A percentile compares a stretch with the other conserved stretches of the same genome.
phyloP scores from a whole-genome alignment of 2,888 invertebrate genomes.

The Malacosoma neustria region DNA sequence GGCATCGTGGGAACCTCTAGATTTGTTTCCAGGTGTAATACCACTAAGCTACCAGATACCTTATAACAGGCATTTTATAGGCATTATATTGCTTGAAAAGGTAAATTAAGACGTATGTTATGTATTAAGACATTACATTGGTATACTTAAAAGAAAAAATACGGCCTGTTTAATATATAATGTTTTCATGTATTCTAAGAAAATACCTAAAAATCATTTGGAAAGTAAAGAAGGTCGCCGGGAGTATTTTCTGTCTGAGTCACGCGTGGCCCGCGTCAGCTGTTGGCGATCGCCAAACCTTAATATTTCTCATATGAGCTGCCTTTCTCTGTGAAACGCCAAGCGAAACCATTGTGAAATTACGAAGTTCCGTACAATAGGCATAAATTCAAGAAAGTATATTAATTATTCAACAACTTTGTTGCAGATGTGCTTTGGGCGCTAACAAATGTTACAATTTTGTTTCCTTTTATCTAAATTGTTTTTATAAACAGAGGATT shows the following conservation, averaged over 20 bases:
- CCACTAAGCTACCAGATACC: too few relatives aligned
- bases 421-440: conserved; percentile 4
- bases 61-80: too few relatives aligned
- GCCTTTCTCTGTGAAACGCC: conserved; percentile 29
- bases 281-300: conserved; percentile 58
- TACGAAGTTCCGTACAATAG: conserved; percentile 24
- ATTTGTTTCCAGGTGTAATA: too few relatives aligned
- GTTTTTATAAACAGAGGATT: neutral
- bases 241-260: conserved; percentile 38
- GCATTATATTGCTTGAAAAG: too few relatives aligned
- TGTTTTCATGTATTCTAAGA: neutral
- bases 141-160: too few relatives aligned
- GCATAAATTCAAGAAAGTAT: conserved; percentile 18
- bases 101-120: too few relatives aligned
- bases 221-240: conserved; percentile 35
- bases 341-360: conserved; percentile 19
- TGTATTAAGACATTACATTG: too few relatives aligned
- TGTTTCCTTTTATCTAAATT: neutral
- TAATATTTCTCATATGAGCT: conserved; percentile 58
- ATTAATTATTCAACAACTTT: conserved; percentile 20
- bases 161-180: too few relatives aligned
- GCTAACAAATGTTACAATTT: conserved; percentile 2
- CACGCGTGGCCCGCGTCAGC: conserved; percentile 52
- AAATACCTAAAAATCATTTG: conserved; percentile 14
- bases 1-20: too few relatives aligned